Conservation (phyloP, 2,797 vertebrate genomes). For the Tachyglossus aculeatus region DNA sequence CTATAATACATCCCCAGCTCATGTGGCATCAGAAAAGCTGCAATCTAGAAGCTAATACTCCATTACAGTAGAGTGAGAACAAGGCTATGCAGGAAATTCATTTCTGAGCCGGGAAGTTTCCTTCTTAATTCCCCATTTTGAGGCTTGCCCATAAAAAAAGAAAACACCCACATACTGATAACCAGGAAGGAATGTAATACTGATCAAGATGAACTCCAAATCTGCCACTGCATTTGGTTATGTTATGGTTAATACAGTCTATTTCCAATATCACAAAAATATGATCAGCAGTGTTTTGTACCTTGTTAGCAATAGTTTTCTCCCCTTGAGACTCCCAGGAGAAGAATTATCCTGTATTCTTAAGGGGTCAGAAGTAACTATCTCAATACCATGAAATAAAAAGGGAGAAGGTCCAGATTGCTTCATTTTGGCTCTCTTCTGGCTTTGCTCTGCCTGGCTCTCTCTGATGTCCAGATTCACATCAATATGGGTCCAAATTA, state of each 20-base stretch:
- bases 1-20: neutral
- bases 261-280: constrained; percentile 13
- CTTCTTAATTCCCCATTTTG: neutral
- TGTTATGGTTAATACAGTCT: constrained; percentile 40
- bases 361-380: constrained; percentile 6
- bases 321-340: neutral
- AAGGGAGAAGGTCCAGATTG: too few relatives aligned
- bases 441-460: too few relatives aligned
- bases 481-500: too few relatives aligned
- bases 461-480: too few relatives aligned
- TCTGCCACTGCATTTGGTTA: constrained; percentile 3
- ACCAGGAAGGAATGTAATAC: neutral
- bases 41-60: constrained; percentile 38
- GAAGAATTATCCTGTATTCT: neutral
- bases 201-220: constrained; percentile 14
- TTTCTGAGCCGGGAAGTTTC: constrained; percentile 36
- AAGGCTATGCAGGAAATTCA: constrained; percentile 21
- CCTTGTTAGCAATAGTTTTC: constrained; percentile 12
- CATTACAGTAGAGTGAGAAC: constrained; percentile 46
- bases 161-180: constrained; percentile 2
- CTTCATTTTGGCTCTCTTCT: too few relatives aligned
- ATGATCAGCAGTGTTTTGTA: constrained; percentile 4
- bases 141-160: neutral
- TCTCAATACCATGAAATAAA: too few relatives aligned
- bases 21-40: constrained; percentile 33